Evolutionary conservation across 2,113 vertebrate species (phyloP), one percentile per base, ranked within the genome.

Genomic region (Poecilia latipinna): DNA sequence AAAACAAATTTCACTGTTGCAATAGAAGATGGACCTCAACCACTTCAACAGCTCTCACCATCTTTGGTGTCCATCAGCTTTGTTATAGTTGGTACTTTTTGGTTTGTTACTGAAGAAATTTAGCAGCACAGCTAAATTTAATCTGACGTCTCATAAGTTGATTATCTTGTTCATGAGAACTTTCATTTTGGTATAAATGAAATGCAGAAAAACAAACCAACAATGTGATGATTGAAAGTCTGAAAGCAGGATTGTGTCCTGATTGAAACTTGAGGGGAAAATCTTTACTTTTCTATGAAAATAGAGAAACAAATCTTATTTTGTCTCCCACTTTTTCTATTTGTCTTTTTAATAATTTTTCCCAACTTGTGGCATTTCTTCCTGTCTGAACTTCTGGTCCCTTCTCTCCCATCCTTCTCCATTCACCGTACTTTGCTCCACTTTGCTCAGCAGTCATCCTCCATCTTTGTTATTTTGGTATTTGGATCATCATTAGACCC

Each of bases 391-490:
- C 12, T 4, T 61, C 54, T 67, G 48, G 48, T 22, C 48, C 42
- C 65, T 48, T 61, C 12, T 19, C 10, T 35, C 42, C 26, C 61
- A 78, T 76, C 31, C 33, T 67, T 86, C 70, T 71, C 68, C 57
- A 68, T 74, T 29, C 57, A 60, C 24, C 31, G 64, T 15, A 60
- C 26, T 62, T 42, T 51, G 51, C 60, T 31, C 26, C 60, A 31
- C 31, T 32, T 32, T 37, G 44, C 71, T 75, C 61, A 0, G 37
- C 31, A 19, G 32, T 67, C n/a, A 24, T 70, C 61, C 32, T 86
- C 68, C 51, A 13, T 84, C 62, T 88, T 89, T 85, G 69, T 89
- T 86, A 81, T 78, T 61, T 84, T 79, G 63, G 76, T 77, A 67
- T 78, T 69, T 62, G 74, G 68, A 90, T 88, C 78, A 76, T 90